phyloP scores from a whole-genome alignment of 2,113 vertebrate species.

The Accipiter cooperii region DNA sequence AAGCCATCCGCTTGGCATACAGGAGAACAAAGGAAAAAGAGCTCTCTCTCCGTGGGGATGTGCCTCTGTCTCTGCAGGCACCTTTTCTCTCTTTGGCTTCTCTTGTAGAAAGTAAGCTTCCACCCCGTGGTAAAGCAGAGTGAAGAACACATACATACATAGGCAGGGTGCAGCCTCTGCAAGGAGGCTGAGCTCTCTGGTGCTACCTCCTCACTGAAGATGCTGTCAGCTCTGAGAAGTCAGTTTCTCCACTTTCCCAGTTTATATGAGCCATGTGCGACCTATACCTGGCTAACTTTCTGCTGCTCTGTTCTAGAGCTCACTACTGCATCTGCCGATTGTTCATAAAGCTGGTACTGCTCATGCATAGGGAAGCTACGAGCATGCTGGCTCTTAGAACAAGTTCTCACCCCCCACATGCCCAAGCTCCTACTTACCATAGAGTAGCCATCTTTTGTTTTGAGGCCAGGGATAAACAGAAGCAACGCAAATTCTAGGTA shows the following conservation, averaged over 20 bases:
- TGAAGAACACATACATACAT: neutral
- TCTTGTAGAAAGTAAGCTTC: neutral
- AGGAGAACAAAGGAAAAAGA: neutral
- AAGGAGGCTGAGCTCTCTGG: neutral
- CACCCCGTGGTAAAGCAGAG: neutral
- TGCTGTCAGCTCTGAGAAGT: neutral
- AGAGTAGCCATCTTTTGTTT: neutral
- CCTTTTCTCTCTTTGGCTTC: neutral
- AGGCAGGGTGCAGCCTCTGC: neutral
- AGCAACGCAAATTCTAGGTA: neutral
- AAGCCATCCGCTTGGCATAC: neutral
- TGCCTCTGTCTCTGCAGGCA: neutral
- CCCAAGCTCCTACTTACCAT: neutral
- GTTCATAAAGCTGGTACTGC: neutral
- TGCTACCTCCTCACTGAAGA: neutral
- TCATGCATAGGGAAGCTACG: neutral
- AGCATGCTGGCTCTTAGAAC: neutral
- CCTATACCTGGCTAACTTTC: neutral
- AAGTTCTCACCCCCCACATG: neutral
- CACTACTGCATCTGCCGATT: accelerated
- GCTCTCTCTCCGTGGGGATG: neutral
- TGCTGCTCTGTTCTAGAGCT: neutral
- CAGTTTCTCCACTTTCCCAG: neutral
- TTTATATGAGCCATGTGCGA: neutral
- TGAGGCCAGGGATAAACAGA: neutral